Base-by-base conservation (phyloP, 2,797 vertebrate genomes). In the Liparis tanakae region DNA sequence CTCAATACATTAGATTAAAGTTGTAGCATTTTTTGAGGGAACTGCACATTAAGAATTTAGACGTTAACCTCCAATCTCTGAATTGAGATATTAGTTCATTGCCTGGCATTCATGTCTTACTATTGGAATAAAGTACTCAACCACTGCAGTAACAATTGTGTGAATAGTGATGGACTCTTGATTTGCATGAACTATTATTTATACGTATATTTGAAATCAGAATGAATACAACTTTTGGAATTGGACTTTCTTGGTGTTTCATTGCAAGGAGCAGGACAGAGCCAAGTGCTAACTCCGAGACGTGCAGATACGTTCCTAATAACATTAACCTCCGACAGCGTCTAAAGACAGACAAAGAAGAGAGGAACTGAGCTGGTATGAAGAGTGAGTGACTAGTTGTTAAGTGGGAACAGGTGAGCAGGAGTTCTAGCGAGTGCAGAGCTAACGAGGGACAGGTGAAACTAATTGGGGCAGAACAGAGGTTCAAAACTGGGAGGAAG, bases 1-100 rank as follows among this genome's bases (percentile, higher is more conserved):
- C 67, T 61, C 7, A n/a, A n/a, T n/a, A n/a, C 48, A 14, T 39
- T 56, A 41, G 37, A 68, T 68, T 59, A 75, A 89, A 54, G 59
- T 41, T 74, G 34, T 65, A 57, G 63, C 18, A 71, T 71, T 57
- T 77, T 65, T n/a, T n/a, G 48, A 63, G 39, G 55, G 61, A 76
- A 60, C 54, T 61, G 36, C 51, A 25, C 33, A 53, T 37, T 39
- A 58, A 72, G 61, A 63, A 74, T 62, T n/a, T n/a, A n/a, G n/a
- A n/a, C n/a, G n/a, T n/a, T n/a, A n/a, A n/a, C n/a, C n/a, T n/a
- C n/a, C n/a, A n/a, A n/a, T n/a, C n/a, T n/a, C n/a, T n/a, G n/a
- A n/a, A n/a, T n/a, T n/a, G n/a, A n/a, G n/a, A n/a, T n/a, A n/a
- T n/a, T n/a, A n/a, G n/a, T n/a, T n/a, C n/a, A n/a, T n/a, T n/a